phyloP scores from a whole-genome alignment of 2,113 vertebrate genomes.

The Myiozetetes cayanensis region DNA sequence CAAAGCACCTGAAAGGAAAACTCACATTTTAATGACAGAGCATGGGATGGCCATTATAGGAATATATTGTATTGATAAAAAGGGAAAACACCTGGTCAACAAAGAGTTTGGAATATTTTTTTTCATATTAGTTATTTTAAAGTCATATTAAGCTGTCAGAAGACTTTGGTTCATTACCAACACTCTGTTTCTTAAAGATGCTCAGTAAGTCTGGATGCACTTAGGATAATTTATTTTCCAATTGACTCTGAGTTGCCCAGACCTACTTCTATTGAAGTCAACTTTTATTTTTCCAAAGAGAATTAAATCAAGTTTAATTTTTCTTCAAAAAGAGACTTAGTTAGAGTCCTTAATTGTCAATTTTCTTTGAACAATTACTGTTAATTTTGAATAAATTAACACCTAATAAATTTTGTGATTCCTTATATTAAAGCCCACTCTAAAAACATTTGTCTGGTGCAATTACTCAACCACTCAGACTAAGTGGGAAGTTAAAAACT shows the following conservation, averaged over 20 bases:
- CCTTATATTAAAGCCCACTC: constrained; percentile 9
- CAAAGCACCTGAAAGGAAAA: constrained; percentile 51
- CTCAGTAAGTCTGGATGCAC: constrained; percentile 45
- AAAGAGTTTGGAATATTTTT: constrained; percentile 24
- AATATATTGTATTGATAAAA: constrained; percentile 51
- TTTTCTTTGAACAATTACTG: constrained; percentile 48
- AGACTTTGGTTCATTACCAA: constrained; percentile 52
- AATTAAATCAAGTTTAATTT: constrained; percentile 43
- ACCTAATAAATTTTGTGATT: constrained; percentile 26
- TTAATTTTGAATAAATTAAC: constrained; percentile 37
- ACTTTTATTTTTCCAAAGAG: background rate
- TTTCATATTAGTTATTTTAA: constrained; percentile 37
- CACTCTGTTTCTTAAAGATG: constrained; percentile 46
- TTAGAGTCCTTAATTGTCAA: constrained; percentile 48
- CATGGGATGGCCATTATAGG: constrained; percentile 30
- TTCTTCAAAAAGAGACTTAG: constrained; percentile 36
- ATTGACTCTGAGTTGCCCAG: constrained; percentile 12
- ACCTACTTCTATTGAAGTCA: constrained; percentile 23
- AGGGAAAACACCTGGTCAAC: constrained; percentile 49
- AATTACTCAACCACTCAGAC: constrained; percentile 12
- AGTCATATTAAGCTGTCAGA: constrained; percentile 25
- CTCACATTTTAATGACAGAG: constrained; percentile 51
- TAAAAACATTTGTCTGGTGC: constrained; percentile 21
- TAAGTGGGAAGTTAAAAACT: constrained; percentile 19
- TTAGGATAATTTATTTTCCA: constrained; percentile 71